These are phyloP conservation scores for Lepidurus apus DNA, from an alignment of 1,140 invertebrate species.

Conservation along the genomic window DNA sequence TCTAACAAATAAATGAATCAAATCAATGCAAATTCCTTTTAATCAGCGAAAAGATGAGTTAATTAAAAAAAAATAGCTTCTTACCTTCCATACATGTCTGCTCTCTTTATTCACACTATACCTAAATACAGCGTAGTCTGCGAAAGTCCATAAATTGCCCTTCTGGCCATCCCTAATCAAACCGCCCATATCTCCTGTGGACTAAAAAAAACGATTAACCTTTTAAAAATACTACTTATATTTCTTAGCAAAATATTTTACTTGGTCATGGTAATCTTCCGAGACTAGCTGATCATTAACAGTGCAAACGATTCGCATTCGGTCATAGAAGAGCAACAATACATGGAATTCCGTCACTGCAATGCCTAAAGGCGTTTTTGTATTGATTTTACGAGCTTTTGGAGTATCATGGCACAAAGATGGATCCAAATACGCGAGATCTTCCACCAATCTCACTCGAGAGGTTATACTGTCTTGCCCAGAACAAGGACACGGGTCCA, in stretches of 20 bases:
- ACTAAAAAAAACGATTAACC: conserved; percentile 51
- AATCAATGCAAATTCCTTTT: background rate
- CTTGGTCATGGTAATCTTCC: conserved; percentile 72
- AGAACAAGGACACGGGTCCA: conserved; percentile 2
- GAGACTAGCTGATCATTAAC: conserved; percentile 82
- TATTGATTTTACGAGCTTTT: background rate
- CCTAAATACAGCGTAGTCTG: conserved; percentile 74
- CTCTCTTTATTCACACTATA: conserved; percentile 81
- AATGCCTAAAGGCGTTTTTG: conserved; percentile 60
- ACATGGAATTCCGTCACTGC: conserved; percentile 87
- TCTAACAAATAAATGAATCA: conserved; percentile 44
- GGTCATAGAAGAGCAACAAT: conserved; percentile 73
- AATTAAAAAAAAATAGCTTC: conserved; percentile 32
- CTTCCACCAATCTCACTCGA: background rate
- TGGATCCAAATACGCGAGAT: background rate
- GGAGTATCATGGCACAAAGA: conserved; percentile 6
- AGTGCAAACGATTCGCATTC: conserved; percentile 74
- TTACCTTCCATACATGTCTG: conserved; percentile 74
- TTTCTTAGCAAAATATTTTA: conserved; percentile 40
- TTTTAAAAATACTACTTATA: conserved; percentile 33
- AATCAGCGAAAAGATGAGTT: too few relatives aligned
- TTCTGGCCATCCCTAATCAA: conserved; percentile 66
- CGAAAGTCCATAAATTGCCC: conserved; percentile 75
- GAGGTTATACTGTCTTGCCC: conserved; percentile 24
- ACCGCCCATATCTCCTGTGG: conserved; percentile 70